A percentile compares a stretch with the other conserved stretches of the same genome.
Conservation (phyloP, 2,888 invertebrate genomes). For the Anorthoa munda region DNA sequence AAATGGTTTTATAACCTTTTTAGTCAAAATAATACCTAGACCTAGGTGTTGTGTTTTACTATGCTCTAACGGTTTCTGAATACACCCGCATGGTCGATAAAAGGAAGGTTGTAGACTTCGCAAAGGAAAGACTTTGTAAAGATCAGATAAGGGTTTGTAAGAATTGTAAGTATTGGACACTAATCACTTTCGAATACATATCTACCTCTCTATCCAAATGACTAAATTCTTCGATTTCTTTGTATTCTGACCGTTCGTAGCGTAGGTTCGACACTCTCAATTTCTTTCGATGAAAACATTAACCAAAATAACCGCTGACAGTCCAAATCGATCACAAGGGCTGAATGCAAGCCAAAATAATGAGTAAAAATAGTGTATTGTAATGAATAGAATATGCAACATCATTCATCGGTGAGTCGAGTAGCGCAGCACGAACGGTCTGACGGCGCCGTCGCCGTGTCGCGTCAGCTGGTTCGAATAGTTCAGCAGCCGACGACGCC, state of each 20-base stretch:
- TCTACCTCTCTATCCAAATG: background rate
- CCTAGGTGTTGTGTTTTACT: background rate
- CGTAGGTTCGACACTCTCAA: conserved; percentile 32
- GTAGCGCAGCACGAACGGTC: conserved; percentile 67
- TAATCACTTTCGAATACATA: conserved; percentile 1
- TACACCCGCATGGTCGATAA: conserved; percentile 49
- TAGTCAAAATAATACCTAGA: background rate
- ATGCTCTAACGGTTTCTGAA: conserved; percentile 15
- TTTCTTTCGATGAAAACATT: conserved; percentile 23
- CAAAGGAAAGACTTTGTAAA: background rate
- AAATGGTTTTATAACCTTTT: background rate
- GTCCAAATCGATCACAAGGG: conserved; percentile 32
- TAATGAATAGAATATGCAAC: conserved; percentile 60
- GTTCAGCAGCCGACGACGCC: conserved; percentile 78
- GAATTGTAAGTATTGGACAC: background rate
- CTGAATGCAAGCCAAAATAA: conserved; percentile 33
- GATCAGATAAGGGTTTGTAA: background rate
- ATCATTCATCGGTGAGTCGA: conserved; percentile 58
- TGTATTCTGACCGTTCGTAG: background rate
- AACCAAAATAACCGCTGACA: conserved; percentile 44
- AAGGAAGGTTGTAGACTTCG: conserved; percentile 22
- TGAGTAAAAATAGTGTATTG: conserved; percentile 48
- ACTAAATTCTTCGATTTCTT: background rate
- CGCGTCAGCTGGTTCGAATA: conserved; percentile 82
- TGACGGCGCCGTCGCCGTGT: conserved; percentile 82